phyloP scores from a whole-genome alignment of 2,888 invertebrate species.

The Melinaea menophilus region DNA sequence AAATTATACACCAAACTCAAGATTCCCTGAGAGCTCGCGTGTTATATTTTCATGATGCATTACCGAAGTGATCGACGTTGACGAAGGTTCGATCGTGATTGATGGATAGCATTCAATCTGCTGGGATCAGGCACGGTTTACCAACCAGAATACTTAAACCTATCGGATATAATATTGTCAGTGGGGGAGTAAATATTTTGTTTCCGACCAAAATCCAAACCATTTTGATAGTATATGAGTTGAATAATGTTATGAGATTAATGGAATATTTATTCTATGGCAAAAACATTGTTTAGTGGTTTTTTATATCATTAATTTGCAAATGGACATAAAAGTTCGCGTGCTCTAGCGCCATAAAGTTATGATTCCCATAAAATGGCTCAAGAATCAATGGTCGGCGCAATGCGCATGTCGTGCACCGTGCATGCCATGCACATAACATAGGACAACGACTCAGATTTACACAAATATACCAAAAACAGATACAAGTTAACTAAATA shows the following conservation, averaged over 20 bases:
- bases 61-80: slow-evolving; percentile 17
- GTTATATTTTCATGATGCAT: slow-evolving; percentile 11
- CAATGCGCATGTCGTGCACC: slow-evolving; percentile 26
- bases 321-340: slow-evolving; percentile 16
- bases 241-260: too few relatives aligned
- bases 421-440: not conserved
- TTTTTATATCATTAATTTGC: not conserved
- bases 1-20: too few relatives aligned
- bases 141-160: not conserved
- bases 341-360: slow-evolving; percentile 26
- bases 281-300: too few relatives aligned
- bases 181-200: too few relatives aligned
- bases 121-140: slow-evolving; percentile 11
- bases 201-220: too few relatives aligned
- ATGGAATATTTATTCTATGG: too few relatives aligned
- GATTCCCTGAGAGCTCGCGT: not conserved
- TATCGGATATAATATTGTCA: too few relatives aligned
- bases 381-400: slow-evolving; percentile 26
- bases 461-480: too few relatives aligned
- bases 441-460: too few relatives aligned
- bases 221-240: too few relatives aligned
- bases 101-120: slow-evolving; percentile 19
- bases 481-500: too few relatives aligned
- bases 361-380: slow-evolving; percentile 20
- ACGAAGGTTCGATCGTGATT: slow-evolving; percentile 19